Conservation (phyloP, 30 jellyfish, hydroid and myxozoan species). For the Turritopsis dohrnii region DNA sequence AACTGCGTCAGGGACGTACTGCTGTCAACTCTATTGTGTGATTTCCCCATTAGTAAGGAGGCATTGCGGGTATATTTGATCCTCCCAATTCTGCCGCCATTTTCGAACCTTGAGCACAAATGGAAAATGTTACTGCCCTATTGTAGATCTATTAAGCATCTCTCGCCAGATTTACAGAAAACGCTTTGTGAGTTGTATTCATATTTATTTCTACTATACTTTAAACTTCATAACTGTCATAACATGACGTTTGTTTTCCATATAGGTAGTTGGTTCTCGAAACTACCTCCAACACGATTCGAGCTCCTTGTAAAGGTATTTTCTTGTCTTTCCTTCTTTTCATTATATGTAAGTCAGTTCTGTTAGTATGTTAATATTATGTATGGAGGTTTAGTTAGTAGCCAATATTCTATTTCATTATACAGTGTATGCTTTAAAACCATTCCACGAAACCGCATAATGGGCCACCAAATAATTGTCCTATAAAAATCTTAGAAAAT, state of each 20-base stretch:
- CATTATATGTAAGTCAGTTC: too few relatives aligned
- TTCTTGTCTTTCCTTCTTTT: too few relatives aligned
- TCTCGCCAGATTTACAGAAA: background rate
- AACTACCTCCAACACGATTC: background rate
- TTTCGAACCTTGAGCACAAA: background rate
- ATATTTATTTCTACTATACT: background rate
- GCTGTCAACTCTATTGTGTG: background rate
- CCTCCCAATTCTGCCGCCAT: constrained; percentile 48
- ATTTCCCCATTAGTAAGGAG: constrained; percentile 45
- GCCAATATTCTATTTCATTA: too few relatives aligned
- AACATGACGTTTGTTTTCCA: too few relatives aligned
- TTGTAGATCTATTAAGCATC: constrained; percentile 32
- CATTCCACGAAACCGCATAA: too few relatives aligned
- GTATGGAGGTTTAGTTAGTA: too few relatives aligned
- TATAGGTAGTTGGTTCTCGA: background rate
- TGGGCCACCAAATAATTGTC: too few relatives aligned
- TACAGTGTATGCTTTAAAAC: too few relatives aligned
- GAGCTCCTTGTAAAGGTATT: background rate
- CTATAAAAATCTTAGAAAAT: too few relatives aligned
- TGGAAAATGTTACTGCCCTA: constrained; percentile 17
- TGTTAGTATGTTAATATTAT: too few relatives aligned
- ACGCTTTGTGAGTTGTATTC: background rate
- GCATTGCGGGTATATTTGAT: constrained; percentile 60
- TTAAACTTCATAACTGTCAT: too few relatives aligned
- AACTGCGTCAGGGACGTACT: background rate